A percentile compares a stretch with the other conserved stretches of the same genome.
Conservation (phyloP, 2,797 vertebrate species). For the Hyperoplus lanceolatus region DNA sequence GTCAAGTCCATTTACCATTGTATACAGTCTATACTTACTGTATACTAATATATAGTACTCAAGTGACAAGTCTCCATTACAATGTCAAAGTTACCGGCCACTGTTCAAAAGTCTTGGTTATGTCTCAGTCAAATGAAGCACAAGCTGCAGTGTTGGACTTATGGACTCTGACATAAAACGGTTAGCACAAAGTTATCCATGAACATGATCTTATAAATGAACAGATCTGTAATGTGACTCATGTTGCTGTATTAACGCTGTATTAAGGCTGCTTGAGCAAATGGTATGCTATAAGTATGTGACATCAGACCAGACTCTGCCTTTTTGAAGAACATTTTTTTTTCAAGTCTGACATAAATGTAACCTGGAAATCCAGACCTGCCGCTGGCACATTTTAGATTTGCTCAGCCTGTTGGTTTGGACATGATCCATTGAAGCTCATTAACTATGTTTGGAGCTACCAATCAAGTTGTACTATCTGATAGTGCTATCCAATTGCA, state of each 20-base stretch:
- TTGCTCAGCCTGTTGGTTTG: no score
- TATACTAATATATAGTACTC: no score
- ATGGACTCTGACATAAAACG: neutral
- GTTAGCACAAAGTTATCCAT: no score
- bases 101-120: no score
- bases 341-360: neutral
- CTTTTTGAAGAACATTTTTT: neutral
- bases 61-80: neutral
- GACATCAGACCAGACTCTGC: neutral
- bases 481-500: no score
- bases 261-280: neutral
- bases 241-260: neutral
- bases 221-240: neutral
- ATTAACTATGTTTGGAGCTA: no score
- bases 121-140: neutral
- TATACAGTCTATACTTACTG: neutral
- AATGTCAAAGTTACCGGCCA: neutral
- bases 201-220: no score
- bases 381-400: no score
- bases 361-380: no score
- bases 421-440: no score
- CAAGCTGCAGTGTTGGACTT: neutral
- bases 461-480: no score
- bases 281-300: neutral
- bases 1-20: no score